Conservation (phyloP, 2,797 vertebrate genomes). For the Benthosema pterotum region DNA sequence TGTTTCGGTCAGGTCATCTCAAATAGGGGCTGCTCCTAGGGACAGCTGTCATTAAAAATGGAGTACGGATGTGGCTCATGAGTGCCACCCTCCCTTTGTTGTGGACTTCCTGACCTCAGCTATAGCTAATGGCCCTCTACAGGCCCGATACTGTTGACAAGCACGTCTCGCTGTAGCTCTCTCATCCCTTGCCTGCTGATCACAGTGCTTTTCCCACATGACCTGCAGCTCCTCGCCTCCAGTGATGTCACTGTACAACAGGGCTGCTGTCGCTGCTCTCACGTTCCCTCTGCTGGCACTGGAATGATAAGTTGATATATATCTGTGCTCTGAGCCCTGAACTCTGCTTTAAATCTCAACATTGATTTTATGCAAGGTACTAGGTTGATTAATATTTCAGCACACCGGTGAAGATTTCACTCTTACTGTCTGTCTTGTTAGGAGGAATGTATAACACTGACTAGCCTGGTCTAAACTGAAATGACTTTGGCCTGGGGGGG, state of each 20-base stretch:
- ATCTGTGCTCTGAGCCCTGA: constrained; percentile 5
- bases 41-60: constrained; percentile 68
- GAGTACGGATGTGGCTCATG: constrained; percentile 51
- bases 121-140: constrained; percentile 40
- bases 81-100: constrained; percentile 28
- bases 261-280: constrained; percentile 11
- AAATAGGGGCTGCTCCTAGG: constrained; percentile 17
- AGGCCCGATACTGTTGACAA: constrained; percentile 30
- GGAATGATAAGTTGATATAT: constrained; percentile 12
- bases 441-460: too few relatives aligned
- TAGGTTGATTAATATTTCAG: background rate
- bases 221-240: constrained; percentile 28
- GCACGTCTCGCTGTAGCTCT: constrained; percentile 12
- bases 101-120: constrained; percentile 47
- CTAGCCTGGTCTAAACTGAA: too few relatives aligned
- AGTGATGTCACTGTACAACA: constrained; percentile 26
- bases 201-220: constrained; percentile 38
- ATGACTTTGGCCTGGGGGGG: too few relatives aligned
- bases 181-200: constrained; percentile 61
- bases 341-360: constrained; percentile 1
- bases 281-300: constrained; percentile 21
- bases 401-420: too few relatives aligned
- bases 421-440: too few relatives aligned
- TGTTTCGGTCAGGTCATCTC: constrained; percentile 18
- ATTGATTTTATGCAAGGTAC: background rate